Evolutionary conservation across 2,888 invertebrate genomes (phyloP).

Genomic region (Onchidella celtica): DNA sequence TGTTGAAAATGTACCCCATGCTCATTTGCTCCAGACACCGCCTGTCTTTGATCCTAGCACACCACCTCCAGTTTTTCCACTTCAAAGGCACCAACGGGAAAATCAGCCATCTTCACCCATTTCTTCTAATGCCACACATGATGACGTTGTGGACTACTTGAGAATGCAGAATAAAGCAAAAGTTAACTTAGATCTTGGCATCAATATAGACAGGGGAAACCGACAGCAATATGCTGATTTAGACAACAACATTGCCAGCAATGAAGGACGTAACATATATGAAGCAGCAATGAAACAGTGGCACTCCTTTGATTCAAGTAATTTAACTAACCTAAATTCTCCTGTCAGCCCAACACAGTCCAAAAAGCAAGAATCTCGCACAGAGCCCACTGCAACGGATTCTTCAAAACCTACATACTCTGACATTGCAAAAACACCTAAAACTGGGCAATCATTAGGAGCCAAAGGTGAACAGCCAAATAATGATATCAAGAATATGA

Average conservation of each 20-base stretch:
- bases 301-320: constrained; percentile 50
- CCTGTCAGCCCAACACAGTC: not conserved
- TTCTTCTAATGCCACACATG: constrained; percentile 51
- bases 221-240: not conserved
- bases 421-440: constrained; percentile 71
- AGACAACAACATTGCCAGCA: not conserved
- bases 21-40: not conserved
- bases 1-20: not conserved
- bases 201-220: constrained; percentile 15
- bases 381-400: constrained; percentile 33
- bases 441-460: constrained; percentile 53
- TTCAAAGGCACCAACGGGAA: not conserved
- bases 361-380: not conserved
- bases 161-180: constrained; percentile 51
- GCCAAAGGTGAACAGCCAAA: constrained; percentile 17
- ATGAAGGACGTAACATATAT: constrained; percentile 65
- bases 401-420: constrained; percentile 71
- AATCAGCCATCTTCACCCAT: not conserved
- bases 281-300: constrained; percentile 63
- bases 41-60: constrained; percentile 34
- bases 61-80: constrained; percentile 20
- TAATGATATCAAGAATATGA: constrained; percentile 10
- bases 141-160: constrained; percentile 49
- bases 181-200: constrained; percentile 27
- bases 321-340: not conserved